Conservation (phyloP, 2,797 vertebrate genomes). For the Iguana delicatissima region DNA sequence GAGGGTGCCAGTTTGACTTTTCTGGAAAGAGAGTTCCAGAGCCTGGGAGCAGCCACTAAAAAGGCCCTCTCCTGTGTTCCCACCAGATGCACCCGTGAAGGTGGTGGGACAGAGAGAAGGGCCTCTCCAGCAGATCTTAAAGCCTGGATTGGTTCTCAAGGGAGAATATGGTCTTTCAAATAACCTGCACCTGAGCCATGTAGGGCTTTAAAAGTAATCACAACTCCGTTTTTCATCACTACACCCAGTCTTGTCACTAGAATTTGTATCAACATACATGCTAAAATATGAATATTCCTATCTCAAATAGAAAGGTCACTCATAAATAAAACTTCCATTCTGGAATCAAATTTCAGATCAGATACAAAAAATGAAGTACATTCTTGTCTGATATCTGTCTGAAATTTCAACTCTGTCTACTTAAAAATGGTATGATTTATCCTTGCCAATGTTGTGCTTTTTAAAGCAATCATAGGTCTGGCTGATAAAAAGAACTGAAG, state of each 20-base stretch:
- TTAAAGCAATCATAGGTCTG: neutral
- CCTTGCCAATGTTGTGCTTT: neutral
- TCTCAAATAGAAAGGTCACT: neutral
- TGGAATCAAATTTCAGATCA: neutral
- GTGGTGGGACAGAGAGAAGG: too few relatives aligned
- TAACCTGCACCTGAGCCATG: too few relatives aligned
- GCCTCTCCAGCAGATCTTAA: too few relatives aligned
- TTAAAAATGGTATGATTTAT: neutral
- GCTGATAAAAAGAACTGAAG: neutral
- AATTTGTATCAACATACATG: neutral
- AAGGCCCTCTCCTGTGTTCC: too few relatives aligned
- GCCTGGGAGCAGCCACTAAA: too few relatives aligned
- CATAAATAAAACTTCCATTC: neutral
- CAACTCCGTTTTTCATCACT: too few relatives aligned
- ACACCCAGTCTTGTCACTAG: neutral
- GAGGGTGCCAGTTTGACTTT: too few relatives aligned
- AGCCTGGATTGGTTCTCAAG: too few relatives aligned
- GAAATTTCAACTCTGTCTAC: neutral
- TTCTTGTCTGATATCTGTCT: neutral
- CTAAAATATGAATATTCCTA: neutral
- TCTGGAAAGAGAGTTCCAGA: too few relatives aligned
- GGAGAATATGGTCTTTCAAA: too few relatives aligned
- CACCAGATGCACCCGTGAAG: too few relatives aligned
- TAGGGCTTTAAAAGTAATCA: too few relatives aligned
- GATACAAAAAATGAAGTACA: neutral